Percentiles rank a stretch among this genome's conserved stretches.
These are phyloP conservation scores for Lucilia cuprina DNA, from an alignment of 1,140 invertebrate genomes.

Conservation along the genomic window DNA sequence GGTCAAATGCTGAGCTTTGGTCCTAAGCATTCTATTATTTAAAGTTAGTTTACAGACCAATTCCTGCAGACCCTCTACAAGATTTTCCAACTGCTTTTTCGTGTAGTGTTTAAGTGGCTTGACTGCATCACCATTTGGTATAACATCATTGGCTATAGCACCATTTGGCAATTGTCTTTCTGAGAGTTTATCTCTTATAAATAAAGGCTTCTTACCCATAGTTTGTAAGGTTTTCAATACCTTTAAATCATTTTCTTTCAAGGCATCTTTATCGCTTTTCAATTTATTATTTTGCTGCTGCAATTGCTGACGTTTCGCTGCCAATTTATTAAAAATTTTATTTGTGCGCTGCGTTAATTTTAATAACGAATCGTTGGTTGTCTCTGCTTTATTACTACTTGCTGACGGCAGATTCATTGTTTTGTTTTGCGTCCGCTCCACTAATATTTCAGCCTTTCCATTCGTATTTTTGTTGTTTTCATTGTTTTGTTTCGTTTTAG, in stretches of 20 bases:
- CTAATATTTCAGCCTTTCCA: background rate
- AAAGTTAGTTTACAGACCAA: conserved; percentile 42
- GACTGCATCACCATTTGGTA: background rate
- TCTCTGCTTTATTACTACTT: background rate
- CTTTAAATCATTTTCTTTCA: background rate
- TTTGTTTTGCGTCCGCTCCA: background rate
- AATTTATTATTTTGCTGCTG: background rate
- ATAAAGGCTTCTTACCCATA: background rate
- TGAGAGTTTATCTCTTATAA: background rate
- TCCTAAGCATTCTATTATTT: conserved; percentile 44
- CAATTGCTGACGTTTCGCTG: background rate
- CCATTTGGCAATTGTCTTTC: background rate
- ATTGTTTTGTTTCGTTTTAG: background rate
- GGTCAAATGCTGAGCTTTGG: conserved; percentile 43
- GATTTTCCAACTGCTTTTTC: conserved; percentile 38
- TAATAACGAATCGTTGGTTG: background rate
- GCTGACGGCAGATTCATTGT: background rate
- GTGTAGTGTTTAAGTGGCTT: conserved; percentile 34
- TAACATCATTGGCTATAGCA: background rate
- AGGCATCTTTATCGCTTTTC: background rate
- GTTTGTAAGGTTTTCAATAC: background rate
- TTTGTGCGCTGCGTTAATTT: background rate
- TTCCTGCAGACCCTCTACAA: conserved; percentile 47
- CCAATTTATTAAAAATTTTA: conserved; percentile 1
- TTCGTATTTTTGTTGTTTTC: background rate